Base-by-base conservation (phyloP, 2,888 invertebrate genomes). In the Lacanobia oleracea region DNA sequence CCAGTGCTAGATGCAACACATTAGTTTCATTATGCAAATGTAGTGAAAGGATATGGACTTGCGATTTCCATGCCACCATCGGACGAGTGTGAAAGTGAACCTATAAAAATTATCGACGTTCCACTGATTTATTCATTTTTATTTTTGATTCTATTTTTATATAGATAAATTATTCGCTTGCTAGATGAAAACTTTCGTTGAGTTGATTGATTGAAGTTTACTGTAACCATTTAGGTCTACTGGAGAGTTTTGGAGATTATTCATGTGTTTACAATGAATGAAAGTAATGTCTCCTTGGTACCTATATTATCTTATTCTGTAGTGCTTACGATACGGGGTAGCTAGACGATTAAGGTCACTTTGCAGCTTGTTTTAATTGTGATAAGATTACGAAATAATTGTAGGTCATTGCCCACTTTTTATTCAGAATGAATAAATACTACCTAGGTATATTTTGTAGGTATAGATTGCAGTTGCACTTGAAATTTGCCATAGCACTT, bases 41-140 rank as follows among this genome's bases (percentile, higher is more conserved):
- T 71, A 88, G 90, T 90, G 91, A 91, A 91, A 91, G 90, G 90
- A 90, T 86, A 66, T 84, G 79, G 79, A 79, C 76, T 77, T 78
- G 74, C 67, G 60, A 81, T 86, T 86, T 87, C 84, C 68, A 77
- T 77, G 75, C 75, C 68, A 73, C 75, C 75, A 74, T 79, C 56
- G 21, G 65, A 53, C 64, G 65, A 67, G 62, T 81, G 87, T 80
- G 87, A 88, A 88, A 87, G 88, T 85, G 81, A 77, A 79, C 63
- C 63, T 81, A 77, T 84, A 68, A 65, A 43, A 51, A 59, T 72
- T 67, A 72, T 70, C n/a, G 50, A 82, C 65, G 67, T 68, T 64
- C 53, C 60, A 45, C 50, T 63, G 62, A 72, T 65, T 60, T 63
- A 65, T 74, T 65, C 18, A 54, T 50, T 68, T 48, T 66, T 8